Conservation (phyloP, 2,113 vertebrate species). For the Pristiophorus japonicus region DNA sequence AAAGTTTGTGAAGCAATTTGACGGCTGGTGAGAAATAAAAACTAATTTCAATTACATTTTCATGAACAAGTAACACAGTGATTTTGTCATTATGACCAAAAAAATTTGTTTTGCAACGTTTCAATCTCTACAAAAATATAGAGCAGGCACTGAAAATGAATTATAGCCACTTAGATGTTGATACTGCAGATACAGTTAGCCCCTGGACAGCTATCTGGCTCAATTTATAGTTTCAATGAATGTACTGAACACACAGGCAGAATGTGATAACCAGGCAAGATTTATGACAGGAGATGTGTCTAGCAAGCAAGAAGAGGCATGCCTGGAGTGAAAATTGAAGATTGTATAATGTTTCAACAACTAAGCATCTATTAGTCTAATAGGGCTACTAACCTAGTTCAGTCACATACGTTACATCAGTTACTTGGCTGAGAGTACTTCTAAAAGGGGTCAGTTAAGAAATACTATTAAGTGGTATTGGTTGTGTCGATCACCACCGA, state of each 20-base stretch:
- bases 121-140: neutral
- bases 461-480: neutral
- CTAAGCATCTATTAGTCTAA: neutral
- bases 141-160: neutral
- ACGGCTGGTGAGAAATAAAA: neutral
- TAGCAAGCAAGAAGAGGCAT: neutral
- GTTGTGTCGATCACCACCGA: neutral
- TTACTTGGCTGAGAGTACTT: neutral
- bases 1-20: neutral
- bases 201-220: neutral
- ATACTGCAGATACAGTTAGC: neutral
- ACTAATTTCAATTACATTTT: neutral
- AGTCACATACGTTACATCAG: neutral
- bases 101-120: neutral
- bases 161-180: neutral
- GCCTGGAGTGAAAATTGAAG: neutral
- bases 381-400: neutral
- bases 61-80: neutral
- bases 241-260: neutral
- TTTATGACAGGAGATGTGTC: neutral
- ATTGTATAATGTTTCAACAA: neutral
- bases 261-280: conserved; percentile 9
- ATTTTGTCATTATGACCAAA: too few relatives aligned
- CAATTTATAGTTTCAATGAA: conserved; percentile 17
- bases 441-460: neutral